A percentile compares a stretch with the other conserved stretches of the same genome.
phyloP scores from a whole-genome alignment of 2,888 invertebrate species.

The Temnothorax unifasciatus region DNA sequence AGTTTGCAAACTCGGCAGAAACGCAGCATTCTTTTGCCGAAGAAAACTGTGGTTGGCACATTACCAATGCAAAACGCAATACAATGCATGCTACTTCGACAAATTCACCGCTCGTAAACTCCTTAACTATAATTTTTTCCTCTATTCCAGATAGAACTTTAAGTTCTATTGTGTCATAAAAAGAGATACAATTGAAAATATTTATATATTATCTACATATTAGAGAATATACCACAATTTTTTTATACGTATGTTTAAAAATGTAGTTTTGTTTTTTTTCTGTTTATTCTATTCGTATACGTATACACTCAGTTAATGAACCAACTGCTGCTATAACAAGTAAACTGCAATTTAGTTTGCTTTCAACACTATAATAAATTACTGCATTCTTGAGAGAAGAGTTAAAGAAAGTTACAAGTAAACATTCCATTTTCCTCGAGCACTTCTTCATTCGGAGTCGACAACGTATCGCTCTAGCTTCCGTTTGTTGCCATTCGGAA shows the following conservation, averaged over 20 bases:
- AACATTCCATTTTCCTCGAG: conserved; percentile 49
- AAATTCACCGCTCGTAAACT: conserved; percentile 49
- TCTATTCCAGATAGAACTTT: conserved; percentile 17
- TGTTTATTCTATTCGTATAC: background rate
- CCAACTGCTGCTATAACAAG: conserved; percentile 9
- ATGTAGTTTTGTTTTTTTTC: background rate
- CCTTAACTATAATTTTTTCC: conserved; percentile 39
- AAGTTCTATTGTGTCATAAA: background rate
- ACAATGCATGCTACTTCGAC: conserved; percentile 44
- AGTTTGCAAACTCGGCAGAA: conserved; percentile 38
- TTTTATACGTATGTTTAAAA: background rate
- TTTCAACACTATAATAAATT: conserved; percentile 48
- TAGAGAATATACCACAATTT: background rate
- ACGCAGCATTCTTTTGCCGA: conserved; percentile 42
- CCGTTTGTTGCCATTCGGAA: conserved; percentile 48
- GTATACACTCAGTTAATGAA: conserved; percentile 23
- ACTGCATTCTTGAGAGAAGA: conserved; percentile 36
- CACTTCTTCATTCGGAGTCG: conserved; percentile 46
- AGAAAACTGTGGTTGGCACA: conserved; percentile 35
- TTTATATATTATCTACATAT: background rate
- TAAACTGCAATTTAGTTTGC: conserved; percentile 21
- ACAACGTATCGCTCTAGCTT: conserved; percentile 43
- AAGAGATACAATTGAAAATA: conserved; percentile 11
- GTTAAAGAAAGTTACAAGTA: conserved; percentile 56
- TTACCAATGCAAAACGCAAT: conserved; percentile 51